These are phyloP conservation scores for Stenurella melanura DNA, from an alignment of 2,888 invertebrate species.

Conservation along the genomic window DNA sequence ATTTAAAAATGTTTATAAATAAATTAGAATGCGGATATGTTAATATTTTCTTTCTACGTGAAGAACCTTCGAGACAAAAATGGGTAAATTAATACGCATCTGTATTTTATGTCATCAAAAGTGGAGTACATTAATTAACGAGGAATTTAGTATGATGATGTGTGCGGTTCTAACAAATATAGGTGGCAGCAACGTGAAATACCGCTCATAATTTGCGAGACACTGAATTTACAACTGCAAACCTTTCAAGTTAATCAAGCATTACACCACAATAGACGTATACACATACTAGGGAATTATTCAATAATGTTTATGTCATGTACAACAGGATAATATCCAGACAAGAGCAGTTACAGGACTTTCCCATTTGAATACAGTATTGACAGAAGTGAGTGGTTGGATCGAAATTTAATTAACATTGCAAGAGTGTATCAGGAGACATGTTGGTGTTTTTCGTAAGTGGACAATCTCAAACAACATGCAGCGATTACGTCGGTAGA, in stretches of 20 bases:
- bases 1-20: too few species aligned
- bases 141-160: neutral
- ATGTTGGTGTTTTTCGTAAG: neutral
- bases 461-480: too few species aligned
- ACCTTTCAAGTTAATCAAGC: constrained; percentile 7
- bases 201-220: neutral
- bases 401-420: neutral
- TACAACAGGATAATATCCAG: neutral
- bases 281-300: neutral
- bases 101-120: neutral
- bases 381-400: neutral
- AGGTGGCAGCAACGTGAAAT: neutral
- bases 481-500: too few species aligned
- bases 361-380: neutral
- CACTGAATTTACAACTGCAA: constrained; percentile 4
- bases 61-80: neutral
- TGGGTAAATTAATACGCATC: neutral
- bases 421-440: neutral
- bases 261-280: constrained; percentile 7
- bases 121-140: neutral
- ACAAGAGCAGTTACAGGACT: neutral
- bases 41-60: neutral
- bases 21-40: neutral
- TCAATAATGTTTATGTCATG: constrained; percentile 7
- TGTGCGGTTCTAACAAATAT: neutral